A percentile compares a stretch with the other conserved stretches of the same genome.
phyloP scores from a whole-genome alignment of 2,113 vertebrate genomes.

The Okapia johnstoni region DNA sequence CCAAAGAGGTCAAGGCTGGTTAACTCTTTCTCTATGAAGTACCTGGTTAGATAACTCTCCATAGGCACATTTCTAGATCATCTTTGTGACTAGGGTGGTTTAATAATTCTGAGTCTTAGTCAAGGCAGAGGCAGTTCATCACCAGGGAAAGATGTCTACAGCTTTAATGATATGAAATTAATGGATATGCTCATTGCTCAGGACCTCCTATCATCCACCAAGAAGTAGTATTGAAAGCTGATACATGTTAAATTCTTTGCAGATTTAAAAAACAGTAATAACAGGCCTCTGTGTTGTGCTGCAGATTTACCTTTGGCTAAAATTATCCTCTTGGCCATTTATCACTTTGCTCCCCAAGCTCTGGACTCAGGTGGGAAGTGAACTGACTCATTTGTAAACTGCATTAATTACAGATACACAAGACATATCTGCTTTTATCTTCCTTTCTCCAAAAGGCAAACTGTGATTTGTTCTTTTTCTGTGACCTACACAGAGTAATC shows the following conservation, averaged over 20 bases:
- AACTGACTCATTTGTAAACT: slow-evolving; percentile 58
- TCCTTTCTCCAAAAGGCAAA: slow-evolving; percentile 61
- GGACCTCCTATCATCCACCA: not conserved
- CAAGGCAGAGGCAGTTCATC: slow-evolving; percentile 37
- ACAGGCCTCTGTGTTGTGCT: not conserved
- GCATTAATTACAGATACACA: slow-evolving; percentile 64
- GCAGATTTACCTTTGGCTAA: slow-evolving; percentile 53
- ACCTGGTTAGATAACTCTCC: not conserved
- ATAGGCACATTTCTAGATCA: not conserved
- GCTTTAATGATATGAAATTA: slow-evolving; percentile 28
- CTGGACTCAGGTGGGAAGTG: slow-evolving; percentile 38
- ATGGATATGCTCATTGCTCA: not conserved
- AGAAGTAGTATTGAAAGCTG: slow-evolving; percentile 9
- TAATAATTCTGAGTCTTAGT: slow-evolving; percentile 56
- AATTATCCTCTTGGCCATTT: slow-evolving; percentile 32
- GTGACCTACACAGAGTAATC: slow-evolving; percentile 51
- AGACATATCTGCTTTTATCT: slow-evolving; percentile 47
- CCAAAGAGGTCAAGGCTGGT: not conserved
- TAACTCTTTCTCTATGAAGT: not conserved
- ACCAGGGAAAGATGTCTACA: not conserved
- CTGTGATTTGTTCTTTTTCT: slow-evolving; percentile 60
- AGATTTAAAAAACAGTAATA: slow-evolving; percentile 13
- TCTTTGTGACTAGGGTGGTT: slow-evolving; percentile 21
- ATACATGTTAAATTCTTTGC: slow-evolving; percentile 3
- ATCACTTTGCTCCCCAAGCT: slow-evolving; percentile 48